Percentiles rank a stretch among this genome's conserved stretches.
Conservation (phyloP, 2,113 vertebrate genomes). For the Orcinus orca region DNA sequence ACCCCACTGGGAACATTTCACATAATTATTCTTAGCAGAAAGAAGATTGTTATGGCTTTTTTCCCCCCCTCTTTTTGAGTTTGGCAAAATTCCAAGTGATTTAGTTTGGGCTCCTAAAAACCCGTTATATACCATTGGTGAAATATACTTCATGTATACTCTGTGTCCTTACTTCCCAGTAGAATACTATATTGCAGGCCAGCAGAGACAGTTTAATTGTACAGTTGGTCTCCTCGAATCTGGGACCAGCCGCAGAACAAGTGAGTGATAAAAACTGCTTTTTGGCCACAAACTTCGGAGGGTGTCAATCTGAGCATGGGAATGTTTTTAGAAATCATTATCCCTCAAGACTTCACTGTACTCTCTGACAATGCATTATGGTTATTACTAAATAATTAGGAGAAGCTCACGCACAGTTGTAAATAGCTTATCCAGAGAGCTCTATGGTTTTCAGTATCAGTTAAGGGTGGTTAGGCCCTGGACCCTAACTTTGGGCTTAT, state of each 20-base stretch:
- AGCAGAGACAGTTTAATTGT: not conserved
- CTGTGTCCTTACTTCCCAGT: not conserved
- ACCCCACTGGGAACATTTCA: constrained; percentile 77
- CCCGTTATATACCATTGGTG: constrained; percentile 36
- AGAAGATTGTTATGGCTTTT: constrained; percentile 67
- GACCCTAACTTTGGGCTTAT: not conserved
- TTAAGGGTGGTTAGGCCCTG: not conserved
- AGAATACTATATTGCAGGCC: not conserved
- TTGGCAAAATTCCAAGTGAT: constrained; percentile 75
- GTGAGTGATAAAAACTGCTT: not conserved
- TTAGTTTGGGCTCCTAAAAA: constrained; percentile 65
- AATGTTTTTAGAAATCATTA: not conserved
- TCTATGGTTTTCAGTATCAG: not conserved
- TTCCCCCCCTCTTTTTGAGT: constrained; percentile 21
- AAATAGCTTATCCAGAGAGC: not conserved
- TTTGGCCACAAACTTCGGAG: not conserved
- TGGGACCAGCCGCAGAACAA: not conserved
- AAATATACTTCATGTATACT: not conserved
- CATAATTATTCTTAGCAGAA: constrained; percentile 76
- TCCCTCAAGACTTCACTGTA: not conserved
- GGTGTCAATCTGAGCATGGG: not conserved
- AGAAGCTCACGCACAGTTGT: not conserved
- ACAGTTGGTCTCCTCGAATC: not conserved
- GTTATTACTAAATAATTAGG: constrained; percentile 10
- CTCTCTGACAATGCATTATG: not conserved